Base-by-base conservation (phyloP, 2,113 vertebrate species). In the Benitochromis conjunctus region DNA sequence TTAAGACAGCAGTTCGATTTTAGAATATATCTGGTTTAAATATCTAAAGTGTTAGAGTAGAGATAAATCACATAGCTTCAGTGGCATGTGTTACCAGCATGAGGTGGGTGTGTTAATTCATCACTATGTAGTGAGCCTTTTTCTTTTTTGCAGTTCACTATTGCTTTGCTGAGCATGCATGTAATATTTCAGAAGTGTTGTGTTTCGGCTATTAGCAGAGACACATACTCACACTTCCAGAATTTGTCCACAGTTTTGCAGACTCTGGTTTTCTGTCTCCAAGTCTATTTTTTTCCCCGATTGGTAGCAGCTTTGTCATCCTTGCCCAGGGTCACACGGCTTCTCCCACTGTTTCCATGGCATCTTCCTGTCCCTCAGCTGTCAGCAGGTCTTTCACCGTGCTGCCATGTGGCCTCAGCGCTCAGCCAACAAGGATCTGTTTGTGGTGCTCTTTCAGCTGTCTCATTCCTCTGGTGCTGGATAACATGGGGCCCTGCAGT, bases 401-500 rank as follows among this genome's bases (percentile, higher is more conserved):
- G 82, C 82, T 29, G 69, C 86, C 93, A 91, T 92, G 87, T 92
- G 94, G 83, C 88, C 87, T 86, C 71, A 55, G 81, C 29, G 62
- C 76, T 92, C 89, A 88, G 93, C 90, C 88, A 92, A 92, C 89
- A 88, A 83, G 89, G 71, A 83, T 92, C 55, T 80, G 84, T 89
- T 87, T 94, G 91, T 93, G 90, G 53, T 86, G 85, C 82, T 87
- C 86, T 83, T 89, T 92, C 94, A 96, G 95, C 96, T 96, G 95
- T 95, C 93, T 94, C 94, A 95, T 94, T 95, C 94, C 93, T 88
- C 88, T 66, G 92, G 92, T 95, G 92, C 92, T 88, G 87, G 89
- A 87, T 95, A 85, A 94, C 93, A 91, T 84, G 74, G 87, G 83
- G 62, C 88, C 91, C 84, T 11, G 14, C 62, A 80, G 94, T 71